Conservation (phyloP, 1,140 invertebrate genomes). For the Drosophila sechellia region DNA sequence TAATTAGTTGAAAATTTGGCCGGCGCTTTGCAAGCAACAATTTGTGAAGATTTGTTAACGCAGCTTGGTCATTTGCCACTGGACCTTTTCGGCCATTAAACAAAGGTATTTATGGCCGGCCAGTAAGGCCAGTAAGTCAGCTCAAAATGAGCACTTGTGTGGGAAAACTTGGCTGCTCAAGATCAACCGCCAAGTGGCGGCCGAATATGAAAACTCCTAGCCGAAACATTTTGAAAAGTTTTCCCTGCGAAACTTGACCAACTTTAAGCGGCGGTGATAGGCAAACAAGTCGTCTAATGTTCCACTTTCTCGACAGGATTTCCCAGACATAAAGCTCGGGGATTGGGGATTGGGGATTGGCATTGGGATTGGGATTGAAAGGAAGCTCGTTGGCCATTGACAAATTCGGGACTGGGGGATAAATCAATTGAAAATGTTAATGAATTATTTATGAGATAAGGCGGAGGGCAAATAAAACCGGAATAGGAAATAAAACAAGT, state of each 20-base stretch:
- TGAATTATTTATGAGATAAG: slow-evolving; percentile 74
- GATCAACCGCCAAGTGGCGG: slow-evolving; percentile 20
- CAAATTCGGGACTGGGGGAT: slow-evolving; percentile 58
- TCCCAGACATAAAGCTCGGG: slow-evolving; percentile 24
- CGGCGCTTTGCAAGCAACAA: slow-evolving; percentile 38
- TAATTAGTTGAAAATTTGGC: slow-evolving; percentile 70
- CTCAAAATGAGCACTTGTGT: slow-evolving; percentile 10
- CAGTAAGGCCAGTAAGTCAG: neutral
- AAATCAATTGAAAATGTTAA: slow-evolving; percentile 78
- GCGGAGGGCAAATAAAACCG: slow-evolving; percentile 23
- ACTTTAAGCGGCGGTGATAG: slow-evolving; percentile 54
- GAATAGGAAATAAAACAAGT: slow-evolving; percentile 24
- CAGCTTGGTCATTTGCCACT: slow-evolving; percentile 37
- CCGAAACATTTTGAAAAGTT: slow-evolving; percentile 40
- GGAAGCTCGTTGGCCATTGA: slow-evolving; percentile 53
- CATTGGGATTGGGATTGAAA: slow-evolving; percentile 2
- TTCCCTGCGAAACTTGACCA: slow-evolving; percentile 32
- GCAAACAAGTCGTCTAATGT: slow-evolving; percentile 57
- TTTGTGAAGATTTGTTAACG: slow-evolving; percentile 70
- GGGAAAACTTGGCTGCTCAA: slow-evolving; percentile 16
- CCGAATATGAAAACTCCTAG: neutral
- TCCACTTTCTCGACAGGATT: slow-evolving; percentile 50
- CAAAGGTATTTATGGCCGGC: slow-evolving; percentile 57
- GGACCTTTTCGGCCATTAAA: slow-evolving; percentile 56
- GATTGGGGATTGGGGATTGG: slow-evolving; percentile 5